Conservation (phyloP, 2,888 invertebrate genomes). For the Cerastis leucographa region DNA sequence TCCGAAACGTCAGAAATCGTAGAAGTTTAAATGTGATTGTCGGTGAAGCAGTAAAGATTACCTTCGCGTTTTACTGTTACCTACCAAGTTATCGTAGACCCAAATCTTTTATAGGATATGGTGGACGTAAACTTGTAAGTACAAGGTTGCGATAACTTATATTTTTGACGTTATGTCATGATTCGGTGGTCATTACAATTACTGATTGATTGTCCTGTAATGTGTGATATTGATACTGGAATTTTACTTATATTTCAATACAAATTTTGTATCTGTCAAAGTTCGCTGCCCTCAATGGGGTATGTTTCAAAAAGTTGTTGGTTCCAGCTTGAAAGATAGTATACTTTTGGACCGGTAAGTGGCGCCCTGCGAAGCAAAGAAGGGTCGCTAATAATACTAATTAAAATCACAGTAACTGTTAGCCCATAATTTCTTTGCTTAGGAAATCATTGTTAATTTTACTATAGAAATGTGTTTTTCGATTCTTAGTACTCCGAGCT, state of each 20-base stretch:
- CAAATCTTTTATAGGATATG: slow-evolving; percentile 48
- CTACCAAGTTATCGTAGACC: slow-evolving; percentile 49
- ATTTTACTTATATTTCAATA: too few species aligned
- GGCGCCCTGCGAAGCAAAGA: too few species aligned
- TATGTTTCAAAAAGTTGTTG: too few species aligned
- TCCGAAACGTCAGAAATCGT: slow-evolving; percentile 9
- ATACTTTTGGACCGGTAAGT: too few species aligned
- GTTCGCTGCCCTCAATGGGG: too few species aligned
- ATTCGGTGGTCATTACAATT: neutral
- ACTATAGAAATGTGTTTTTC: neutral
- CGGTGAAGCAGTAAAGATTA: slow-evolving; percentile 26
- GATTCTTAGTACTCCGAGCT: slow-evolving; percentile 11
- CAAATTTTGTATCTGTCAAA: too few species aligned
- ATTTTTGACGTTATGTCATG: neutral
- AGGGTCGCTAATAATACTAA: too few species aligned
- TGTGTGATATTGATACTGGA: neutral
- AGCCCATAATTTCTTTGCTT: neutral
- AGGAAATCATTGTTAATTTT: neutral
- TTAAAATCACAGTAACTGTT: neutral
- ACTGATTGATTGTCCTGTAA: neutral
- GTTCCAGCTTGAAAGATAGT: too few species aligned
- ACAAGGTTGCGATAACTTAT: slow-evolving; percentile 27
- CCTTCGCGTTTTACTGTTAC: slow-evolving; percentile 40
- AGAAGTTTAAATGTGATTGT: slow-evolving; percentile 39
- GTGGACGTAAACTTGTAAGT: slow-evolving; percentile 25